These are phyloP conservation scores for Oasisia sp. DNA, from an alignment of 2,888 invertebrate genomes.

Conservation along the genomic window DNA sequence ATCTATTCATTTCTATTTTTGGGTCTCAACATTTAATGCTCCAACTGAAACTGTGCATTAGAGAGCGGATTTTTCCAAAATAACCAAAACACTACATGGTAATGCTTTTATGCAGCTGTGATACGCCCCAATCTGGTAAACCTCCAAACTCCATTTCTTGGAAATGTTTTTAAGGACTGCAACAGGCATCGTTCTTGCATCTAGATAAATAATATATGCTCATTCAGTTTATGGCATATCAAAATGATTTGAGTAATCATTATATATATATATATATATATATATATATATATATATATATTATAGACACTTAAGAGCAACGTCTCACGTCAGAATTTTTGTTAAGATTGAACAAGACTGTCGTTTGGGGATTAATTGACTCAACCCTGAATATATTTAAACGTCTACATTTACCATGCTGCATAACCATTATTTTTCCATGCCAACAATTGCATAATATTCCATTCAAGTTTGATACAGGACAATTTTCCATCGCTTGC, in stretches of 20 bases:
- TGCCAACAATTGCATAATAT: not conserved
- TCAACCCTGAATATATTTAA: too few species aligned
- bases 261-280: not conserved
- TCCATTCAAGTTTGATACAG: not conserved
- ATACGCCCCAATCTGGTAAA: not conserved
- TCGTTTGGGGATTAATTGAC: not conserved
- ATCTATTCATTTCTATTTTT: not conserved
- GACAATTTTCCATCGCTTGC: not conserved
- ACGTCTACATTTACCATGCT: not conserved
- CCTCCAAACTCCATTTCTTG: conserved; percentile 7
- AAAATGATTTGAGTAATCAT: not conserved
- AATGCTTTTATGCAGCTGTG: not conserved
- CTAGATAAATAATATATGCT: not conserved
- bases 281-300: too few species aligned
- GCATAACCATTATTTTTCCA: not conserved
- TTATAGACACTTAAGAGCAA: too few species aligned
- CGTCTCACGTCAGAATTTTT: not conserved
- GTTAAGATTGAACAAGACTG: not conserved
- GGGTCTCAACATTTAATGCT: not conserved
- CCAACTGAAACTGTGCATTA: not conserved
- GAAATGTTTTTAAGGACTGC: not conserved
- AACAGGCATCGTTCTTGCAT: not conserved
- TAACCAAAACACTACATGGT: not conserved
- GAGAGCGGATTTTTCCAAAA: not conserved
- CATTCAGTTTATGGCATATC: not conserved